Conservation (phyloP, 1,140 invertebrate species). For the Apis cerana region DNA sequence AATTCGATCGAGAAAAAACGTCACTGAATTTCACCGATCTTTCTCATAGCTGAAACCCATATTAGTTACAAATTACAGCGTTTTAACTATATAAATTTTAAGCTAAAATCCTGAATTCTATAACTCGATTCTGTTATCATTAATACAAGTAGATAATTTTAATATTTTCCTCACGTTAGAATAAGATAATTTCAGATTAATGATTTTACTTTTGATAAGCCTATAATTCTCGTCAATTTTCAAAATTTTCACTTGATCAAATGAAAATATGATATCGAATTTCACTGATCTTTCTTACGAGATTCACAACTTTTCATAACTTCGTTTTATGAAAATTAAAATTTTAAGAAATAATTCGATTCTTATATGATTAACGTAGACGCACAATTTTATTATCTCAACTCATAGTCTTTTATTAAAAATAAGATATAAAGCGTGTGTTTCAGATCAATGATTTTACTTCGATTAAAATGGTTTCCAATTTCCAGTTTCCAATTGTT, state of each 20-base stretch:
- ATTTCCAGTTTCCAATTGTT: not conserved
- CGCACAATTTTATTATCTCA: not conserved
- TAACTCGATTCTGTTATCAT: too few relatives aligned
- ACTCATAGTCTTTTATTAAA: not conserved
- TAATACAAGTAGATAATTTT: not conserved
- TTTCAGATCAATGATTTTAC: not conserved
- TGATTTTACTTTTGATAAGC: too few relatives aligned
- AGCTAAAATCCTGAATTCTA: too few relatives aligned
- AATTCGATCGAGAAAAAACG: not conserved
- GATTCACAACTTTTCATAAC: not conserved
- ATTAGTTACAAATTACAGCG: too few relatives aligned
- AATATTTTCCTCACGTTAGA: too few relatives aligned
- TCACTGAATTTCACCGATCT: not conserved
- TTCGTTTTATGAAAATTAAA: not conserved
- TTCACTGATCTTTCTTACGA: too few relatives aligned
- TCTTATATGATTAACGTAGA: not conserved
- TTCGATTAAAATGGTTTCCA: not conserved
- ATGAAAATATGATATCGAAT: too few relatives aligned
- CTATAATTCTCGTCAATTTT: too few relatives aligned
- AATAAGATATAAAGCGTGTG: not conserved
- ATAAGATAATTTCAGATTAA: too few relatives aligned
- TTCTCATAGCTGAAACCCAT: not conserved
- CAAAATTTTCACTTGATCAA: too few relatives aligned
- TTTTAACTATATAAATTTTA: not conserved
- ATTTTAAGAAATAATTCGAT: not conserved